These are phyloP conservation scores for Columba guinea DNA, from an alignment of 2,797 vertebrate genomes.

Conservation along the genomic window DNA sequence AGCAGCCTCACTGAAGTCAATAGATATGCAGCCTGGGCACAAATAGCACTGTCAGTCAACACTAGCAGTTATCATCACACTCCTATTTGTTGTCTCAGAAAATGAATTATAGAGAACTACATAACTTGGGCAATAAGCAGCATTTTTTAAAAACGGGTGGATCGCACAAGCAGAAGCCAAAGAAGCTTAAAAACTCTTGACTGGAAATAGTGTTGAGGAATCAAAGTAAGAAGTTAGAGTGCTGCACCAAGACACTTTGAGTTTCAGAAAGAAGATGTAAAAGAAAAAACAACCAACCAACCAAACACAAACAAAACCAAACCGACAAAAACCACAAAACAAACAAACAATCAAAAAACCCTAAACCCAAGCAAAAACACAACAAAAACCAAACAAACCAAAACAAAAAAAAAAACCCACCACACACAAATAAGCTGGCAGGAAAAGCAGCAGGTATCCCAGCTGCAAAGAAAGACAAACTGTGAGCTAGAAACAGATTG, in stretches of 20 bases:
- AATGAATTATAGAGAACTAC: background rate
- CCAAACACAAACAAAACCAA: background rate
- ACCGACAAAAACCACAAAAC: background rate
- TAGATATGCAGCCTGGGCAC: background rate
- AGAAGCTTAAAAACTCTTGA: background rate
- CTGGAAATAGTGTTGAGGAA: background rate
- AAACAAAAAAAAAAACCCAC: background rate
- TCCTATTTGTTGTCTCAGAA: background rate
- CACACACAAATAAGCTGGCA: background rate
- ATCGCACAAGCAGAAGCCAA: background rate
- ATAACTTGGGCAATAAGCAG: background rate
- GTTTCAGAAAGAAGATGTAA: background rate
- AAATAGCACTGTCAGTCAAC: background rate
- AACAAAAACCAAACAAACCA: background rate
- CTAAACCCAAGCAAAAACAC: no score
- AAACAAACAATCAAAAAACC: background rate
- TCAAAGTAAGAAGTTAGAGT: background rate
- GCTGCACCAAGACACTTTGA: background rate
- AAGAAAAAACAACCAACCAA: background rate
- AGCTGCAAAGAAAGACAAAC: background rate
- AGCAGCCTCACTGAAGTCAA: background rate
- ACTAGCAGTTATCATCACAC: background rate
- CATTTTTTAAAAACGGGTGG: background rate
- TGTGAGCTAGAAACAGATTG: background rate
- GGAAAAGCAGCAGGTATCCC: constrained; percentile 15